These are phyloP conservation scores for Neostethus bicornis DNA, from an alignment of 2,797 vertebrate genomes.

Conservation along the genomic window DNA sequence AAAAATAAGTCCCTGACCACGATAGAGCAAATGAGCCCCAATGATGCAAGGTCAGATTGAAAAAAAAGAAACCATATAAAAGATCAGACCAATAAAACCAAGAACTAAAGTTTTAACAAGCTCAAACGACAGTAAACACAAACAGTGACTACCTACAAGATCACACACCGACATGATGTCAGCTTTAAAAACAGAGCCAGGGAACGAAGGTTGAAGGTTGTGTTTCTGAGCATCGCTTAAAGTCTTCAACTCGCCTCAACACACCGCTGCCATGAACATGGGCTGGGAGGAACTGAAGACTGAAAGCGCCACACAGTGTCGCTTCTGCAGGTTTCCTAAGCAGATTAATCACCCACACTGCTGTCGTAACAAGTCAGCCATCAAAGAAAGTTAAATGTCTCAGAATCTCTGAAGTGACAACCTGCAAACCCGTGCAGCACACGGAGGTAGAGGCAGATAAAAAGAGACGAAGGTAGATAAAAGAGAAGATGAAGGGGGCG, in stretches of 20 bases:
- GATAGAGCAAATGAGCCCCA: too few relatives aligned
- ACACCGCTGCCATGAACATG: conserved; percentile 79
- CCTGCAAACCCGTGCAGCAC: conserved; percentile 12
- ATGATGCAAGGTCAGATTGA: too few relatives aligned
- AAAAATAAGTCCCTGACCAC: too few relatives aligned
- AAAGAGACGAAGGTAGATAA: conserved; percentile 27
- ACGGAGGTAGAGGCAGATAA: conserved; percentile 23
- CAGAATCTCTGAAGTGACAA: conserved; percentile 28
- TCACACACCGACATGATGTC: neutral
- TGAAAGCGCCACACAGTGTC: conserved; percentile 84
- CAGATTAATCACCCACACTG: neutral
- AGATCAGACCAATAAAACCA: too few relatives aligned
- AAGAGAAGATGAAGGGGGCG: conserved; percentile 18
- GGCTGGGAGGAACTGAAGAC: conserved; percentile 90
- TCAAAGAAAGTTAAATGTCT: conserved; percentile 52
- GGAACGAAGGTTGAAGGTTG: conserved; percentile 15
- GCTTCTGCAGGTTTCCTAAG: conserved; percentile 35
- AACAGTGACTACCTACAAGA: neutral
- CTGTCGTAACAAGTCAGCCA: conserved; percentile 18
- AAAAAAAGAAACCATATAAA: too few relatives aligned
- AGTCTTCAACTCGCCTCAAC: conserved; percentile 90
- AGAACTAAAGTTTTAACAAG: neutral
- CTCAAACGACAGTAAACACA: neutral
- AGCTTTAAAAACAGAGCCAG: neutral
- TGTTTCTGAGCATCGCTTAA: conserved; percentile 84